These are phyloP conservation scores for Eulemur coronatus DNA, from an alignment of 2,797 vertebrate genomes.

Conservation along the genomic window DNA sequence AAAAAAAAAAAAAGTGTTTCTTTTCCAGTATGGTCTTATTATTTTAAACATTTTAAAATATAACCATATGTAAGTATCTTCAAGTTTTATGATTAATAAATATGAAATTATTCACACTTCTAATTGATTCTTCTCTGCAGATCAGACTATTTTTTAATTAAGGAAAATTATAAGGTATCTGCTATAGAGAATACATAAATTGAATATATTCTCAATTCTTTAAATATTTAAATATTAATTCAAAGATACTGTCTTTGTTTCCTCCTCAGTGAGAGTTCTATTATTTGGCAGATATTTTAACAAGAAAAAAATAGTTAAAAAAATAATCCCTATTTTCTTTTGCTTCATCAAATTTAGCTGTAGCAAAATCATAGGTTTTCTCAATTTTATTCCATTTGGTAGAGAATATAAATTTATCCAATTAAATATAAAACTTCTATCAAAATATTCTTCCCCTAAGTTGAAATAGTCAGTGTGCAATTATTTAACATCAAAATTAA, in stretches of 20 bases:
- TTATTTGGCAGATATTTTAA: neutral
- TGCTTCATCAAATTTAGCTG: neutral
- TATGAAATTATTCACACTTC: neutral
- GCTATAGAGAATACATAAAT: neutral
- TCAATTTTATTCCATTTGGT: neutral
- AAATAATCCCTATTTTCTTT: neutral
- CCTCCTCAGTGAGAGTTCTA: neutral
- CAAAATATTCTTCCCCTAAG: neutral
- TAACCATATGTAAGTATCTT: neutral
- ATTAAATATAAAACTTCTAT: neutral
- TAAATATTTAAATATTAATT: neutral
- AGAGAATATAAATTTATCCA: neutral
- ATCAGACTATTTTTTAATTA: neutral
- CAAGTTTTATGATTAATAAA: neutral
- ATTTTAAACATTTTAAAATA: neutral
- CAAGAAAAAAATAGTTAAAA: neutral
- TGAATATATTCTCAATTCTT: neutral
- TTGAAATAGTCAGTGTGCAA: neutral
- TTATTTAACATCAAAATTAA: conserved; percentile 32
- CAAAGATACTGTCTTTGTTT: neutral
- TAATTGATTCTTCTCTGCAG: neutral
- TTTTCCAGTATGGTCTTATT: neutral
- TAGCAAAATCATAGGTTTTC: neutral
- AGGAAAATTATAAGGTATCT: neutral
- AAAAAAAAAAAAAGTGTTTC: neutral